Evolutionary conservation across 2,888 invertebrate genomes (phyloP), one percentile per base, ranked within the genome.

Genomic region (Chrysina gloriosa): DNA sequence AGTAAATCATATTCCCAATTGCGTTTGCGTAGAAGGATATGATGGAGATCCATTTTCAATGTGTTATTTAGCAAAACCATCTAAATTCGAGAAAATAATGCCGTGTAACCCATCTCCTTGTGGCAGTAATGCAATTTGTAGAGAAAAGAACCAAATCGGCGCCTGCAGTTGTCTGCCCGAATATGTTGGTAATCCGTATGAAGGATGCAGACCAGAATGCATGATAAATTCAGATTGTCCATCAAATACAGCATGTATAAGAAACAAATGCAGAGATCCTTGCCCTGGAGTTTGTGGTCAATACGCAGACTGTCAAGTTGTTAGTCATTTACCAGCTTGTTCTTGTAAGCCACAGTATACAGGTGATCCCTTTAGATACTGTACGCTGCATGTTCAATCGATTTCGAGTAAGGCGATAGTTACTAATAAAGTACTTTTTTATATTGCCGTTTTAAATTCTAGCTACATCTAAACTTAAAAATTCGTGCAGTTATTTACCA

Each of bases 311-410:
- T 93, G 93, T 77, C 89, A 89, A 83, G 91, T 92, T n/a, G 88
- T 91, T 2, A 91, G 91, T 76, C 93, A 93, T 77, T 88, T 88
- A 76, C 92, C 93, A 5, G 89, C 90, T 73, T 93, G 93, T 76
- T 87, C 86, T 47, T 93, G 93, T 77, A 86, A 88, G 56, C 81
- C 82, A 4, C 86, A 86, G 7, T 88, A 85, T 75, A 86, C 89
- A 1, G 91, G 91, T 69, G 90, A 91, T 84, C 81, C 81, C 9
- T 81, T 81, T 69, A 77, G 75, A 67, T 81, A 78, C 66, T 85
- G 84, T 69, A 77, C n/a, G n/a, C n/a, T n/a, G n/a, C n/a, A 73
- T 66, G 50, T 73, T 45, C 69, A 77, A 54, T 73, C 75, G 65
- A 74, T 73, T 56, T 76, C 81, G 80, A 79, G 77, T 83, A 83